Percentiles rank a stretch among this genome's conserved stretches.
Evolutionary conservation across 2,797 vertebrate species (phyloP).

Genomic region (Aphelocoma californica): DNA sequence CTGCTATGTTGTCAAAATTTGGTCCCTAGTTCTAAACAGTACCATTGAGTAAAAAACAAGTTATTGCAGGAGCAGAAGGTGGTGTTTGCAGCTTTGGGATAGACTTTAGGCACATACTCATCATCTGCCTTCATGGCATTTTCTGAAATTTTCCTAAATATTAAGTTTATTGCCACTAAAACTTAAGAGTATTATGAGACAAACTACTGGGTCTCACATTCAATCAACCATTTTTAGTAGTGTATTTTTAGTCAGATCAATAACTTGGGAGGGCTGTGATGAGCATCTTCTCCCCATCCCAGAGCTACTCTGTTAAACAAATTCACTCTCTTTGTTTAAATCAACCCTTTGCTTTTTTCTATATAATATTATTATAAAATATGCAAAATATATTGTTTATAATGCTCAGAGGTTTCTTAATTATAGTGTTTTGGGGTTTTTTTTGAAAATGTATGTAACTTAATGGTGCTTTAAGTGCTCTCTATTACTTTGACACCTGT

Average conservation of each 20-base stretch:
- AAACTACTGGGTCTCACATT: conserved; percentile 45
- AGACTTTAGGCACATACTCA: conserved; percentile 63
- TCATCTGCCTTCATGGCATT: conserved; percentile 62
- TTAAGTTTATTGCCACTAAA: conserved; percentile 62
- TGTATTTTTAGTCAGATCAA: not conserved
- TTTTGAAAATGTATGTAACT: not conserved
- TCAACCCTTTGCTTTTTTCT: not conserved
- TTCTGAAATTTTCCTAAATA: conserved; percentile 68
- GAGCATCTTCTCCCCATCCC: not conserved
- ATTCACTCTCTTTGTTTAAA: not conserved
- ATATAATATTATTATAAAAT: not conserved
- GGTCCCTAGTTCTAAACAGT: conserved; percentile 35
- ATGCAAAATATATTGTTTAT: not conserved
- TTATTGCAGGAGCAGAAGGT: conserved; percentile 55
- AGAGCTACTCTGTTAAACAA: not conserved
- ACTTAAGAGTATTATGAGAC: conserved; percentile 57
- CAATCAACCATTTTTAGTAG: conserved; percentile 33
- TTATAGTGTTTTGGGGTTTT: not conserved
- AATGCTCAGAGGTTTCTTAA: not conserved
- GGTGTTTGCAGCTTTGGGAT: conserved; percentile 66
- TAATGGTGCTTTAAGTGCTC: not conserved
- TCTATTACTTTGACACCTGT: not conserved
- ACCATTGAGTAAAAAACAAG: conserved; percentile 31
- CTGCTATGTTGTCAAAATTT: conserved; percentile 6
- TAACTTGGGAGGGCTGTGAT: not conserved